Evolutionary conservation across 2,888 invertebrate genomes (phyloP).

Genomic region (Microdon myrmicae): DNA sequence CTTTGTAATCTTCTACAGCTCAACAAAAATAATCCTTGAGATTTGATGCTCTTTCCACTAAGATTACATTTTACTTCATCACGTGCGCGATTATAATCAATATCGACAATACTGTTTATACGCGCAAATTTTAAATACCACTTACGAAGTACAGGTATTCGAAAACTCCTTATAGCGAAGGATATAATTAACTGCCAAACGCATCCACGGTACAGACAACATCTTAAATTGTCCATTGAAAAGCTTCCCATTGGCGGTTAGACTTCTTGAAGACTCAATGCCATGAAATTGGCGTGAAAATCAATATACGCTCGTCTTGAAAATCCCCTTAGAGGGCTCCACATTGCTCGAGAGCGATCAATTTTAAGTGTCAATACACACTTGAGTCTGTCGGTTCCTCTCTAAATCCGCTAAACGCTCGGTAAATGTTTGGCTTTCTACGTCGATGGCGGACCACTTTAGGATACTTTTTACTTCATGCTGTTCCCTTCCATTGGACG

Average conservation of each 20-base stretch:
- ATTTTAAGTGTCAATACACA: constrained; percentile 36
- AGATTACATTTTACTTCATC: too few species aligned
- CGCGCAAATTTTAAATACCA: too few species aligned
- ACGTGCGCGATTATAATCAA: too few species aligned
- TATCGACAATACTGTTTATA: too few species aligned
- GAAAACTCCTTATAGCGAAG: too few species aligned
- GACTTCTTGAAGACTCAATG: constrained; percentile 20
- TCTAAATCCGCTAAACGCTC: constrained; percentile 16
- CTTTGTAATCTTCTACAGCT: too few species aligned
- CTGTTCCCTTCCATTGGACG: background rate
- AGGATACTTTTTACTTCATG: constrained; percentile 2
- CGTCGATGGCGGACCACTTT: background rate
- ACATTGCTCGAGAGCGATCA: constrained; percentile 9
- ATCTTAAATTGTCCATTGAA: background rate
- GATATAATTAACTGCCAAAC: too few species aligned
- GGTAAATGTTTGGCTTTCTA: constrained; percentile 33
- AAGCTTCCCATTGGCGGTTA: constrained; percentile 19
- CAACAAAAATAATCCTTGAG: too few species aligned
- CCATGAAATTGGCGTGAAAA: constrained; percentile 14
- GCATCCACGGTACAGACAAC: background rate
- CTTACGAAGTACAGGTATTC: too few species aligned
- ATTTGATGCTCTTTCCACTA: too few species aligned
- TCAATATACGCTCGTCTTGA: constrained; percentile 34
- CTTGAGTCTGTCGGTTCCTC: constrained; percentile 11
- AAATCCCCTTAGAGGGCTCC: background rate